Evolutionary conservation across 2,888 invertebrate species (phyloP), one percentile per base, ranked within the genome.

Genomic region (Boloria selene): DNA sequence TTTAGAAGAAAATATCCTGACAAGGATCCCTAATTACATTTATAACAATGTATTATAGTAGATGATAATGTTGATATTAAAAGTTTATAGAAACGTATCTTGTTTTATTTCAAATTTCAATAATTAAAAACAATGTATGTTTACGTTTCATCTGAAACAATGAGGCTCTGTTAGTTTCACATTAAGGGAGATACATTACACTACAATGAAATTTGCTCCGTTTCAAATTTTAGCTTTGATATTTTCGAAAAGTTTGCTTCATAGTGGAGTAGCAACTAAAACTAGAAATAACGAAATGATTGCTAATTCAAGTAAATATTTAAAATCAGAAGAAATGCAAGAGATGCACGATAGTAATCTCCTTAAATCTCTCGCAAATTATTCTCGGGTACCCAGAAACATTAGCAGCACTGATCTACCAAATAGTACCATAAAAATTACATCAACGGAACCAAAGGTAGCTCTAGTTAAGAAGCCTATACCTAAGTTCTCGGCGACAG

Each of bases 391-490:
- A 50, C 38, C 59, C 31, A 47, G 59, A 49, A 59, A 59, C 17
- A 16, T 59, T 0, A 59, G 31, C 18, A 26, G 49, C 7, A 59
- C 49, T 38, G 49, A 59, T 4, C 17, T 14, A 17, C 47, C 26
- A 13, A 59, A 49, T 14, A 59, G 31, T 31, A n/a, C 14, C 4
- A 50, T 26, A 10, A 38, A 5, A 13, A 2, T 45, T 53, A 54
- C 22, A 52, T 22, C 56, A 13, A 61, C 64, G 54, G 70, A 72
- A 10, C 31, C 61, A 17, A 68, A 65, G 42, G 59, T 63, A 14
- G 72, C 74, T 3, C 75, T 86, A 17, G 80, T 88, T 1, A 88
- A 85, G 61, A 87, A 86, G 77, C 88, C 89, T 0, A 85, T 89
- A 71, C 86, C 88, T 0, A 89, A 86, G 74, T 89, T 79, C 62